Evolutionary conservation across 2,797 vertebrate species (phyloP), one percentile per base, ranked within the genome.

Genomic region (Pogoniulus pusillus): DNA sequence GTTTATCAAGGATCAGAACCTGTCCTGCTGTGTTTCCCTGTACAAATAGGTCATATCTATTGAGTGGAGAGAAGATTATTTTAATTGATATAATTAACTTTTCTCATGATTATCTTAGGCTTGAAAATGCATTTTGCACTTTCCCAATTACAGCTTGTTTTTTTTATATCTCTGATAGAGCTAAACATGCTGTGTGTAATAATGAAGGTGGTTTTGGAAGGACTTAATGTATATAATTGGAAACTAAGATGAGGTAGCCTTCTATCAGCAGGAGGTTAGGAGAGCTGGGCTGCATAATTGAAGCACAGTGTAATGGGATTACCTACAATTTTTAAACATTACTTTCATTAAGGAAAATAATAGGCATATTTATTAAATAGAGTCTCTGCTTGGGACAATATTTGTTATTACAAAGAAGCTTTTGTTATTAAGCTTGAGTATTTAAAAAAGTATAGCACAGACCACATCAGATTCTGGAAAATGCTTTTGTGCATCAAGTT

Each of bases 31-130:
- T 87, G 59, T 81, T 82, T 86, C 80, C 89, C 69, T 77, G 49
- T 88, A 60, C 64, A 89, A 96, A 94, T 84, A 91, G 90, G 88
- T 96, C 87, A 60, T 90, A 93, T 94, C 93, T 95, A 69, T 96
- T 95, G 94, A 95, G 82, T 83, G 65, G 74, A 94, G 59, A 86
- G 68, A 76, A 95, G 94, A 96, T 95, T 94, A 89, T 96, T 97
- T 97, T 96, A 97, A 97, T 96, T 91, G 96, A 75, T 87, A 81
- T 96, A 94, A 97, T 98, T 97, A 97, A 96, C 85, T 89, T 94
- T 92, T 90, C 85, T 85, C 55, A 45, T 95, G 83, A 96, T 97
- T 97, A 96, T 96, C 75, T 95, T 30, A 35, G 53, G 58, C 93
- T 96, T 70, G 65, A 95, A 96, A 96, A 97, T 75, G 68, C 68